Evolutionary conservation across 2,888 invertebrate genomes (phyloP), one percentile per base, ranked within the genome.

Genomic region (Dioctria linearis): DNA sequence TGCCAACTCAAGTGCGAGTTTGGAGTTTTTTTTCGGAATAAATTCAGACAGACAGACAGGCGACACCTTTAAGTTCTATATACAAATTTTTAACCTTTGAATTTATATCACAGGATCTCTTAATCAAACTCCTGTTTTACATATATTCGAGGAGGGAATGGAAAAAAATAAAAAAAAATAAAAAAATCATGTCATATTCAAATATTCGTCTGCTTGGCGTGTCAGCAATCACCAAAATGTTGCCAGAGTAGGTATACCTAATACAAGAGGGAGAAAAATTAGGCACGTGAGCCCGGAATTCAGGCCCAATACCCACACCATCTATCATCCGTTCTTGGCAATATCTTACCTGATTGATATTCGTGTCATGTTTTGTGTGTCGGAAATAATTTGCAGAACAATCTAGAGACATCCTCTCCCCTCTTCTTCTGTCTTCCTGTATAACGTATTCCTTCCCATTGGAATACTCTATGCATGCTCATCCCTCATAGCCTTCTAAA

Each of bases 321-420:
- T 66, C 66, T 25, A 66, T 66, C 66, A 66, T 66, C 25, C 25
- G 25, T 25, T 25, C 43, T 66, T 13, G 63, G 78, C 69, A 61
- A 76, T 78, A 78, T 78, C 78, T 78, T 78, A 67, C 59, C 80
- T 80, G 78, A 80, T 80, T 80, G 80, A 80, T 78, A 80, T 80
- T 76, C 80, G 37, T 78, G 13, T 78, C 69, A 57, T 80, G 80
- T 76, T 80, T 80, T 80, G 80, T 78, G 76, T 80, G 80, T 80
- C 80, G 78, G 80, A 78, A 78, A 75, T 76, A 80, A 80, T 80
- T 80, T 57, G 57, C 80, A 43, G 78, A 80, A 78, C 80, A 80
- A 80, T 80, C 63, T 78, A 57, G 13, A 49, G 51, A 80, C 76
- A 66, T 80, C 78, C 80, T 69, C 40, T 78, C 69, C 66, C 46